These are phyloP conservation scores for Plestiodon gilberti DNA, from an alignment of 2,113 vertebrate species.

Conservation along the genomic window DNA sequence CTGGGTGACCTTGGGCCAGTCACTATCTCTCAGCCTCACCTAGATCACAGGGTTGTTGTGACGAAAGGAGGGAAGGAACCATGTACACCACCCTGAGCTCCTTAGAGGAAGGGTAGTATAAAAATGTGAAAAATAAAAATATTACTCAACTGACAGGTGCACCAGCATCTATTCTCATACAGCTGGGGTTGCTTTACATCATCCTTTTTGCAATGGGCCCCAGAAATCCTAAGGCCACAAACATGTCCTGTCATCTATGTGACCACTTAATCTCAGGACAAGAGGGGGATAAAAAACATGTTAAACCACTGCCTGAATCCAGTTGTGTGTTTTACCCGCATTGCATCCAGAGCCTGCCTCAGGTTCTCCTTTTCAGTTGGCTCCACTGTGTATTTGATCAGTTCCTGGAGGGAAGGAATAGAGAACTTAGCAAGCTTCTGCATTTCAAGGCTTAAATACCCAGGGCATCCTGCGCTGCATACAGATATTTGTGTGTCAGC, in stretches of 20 bases:
- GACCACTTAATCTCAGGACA: too few species aligned
- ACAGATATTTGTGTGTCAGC: background rate
- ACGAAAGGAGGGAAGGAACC: too few species aligned
- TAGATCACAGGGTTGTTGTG: too few species aligned
- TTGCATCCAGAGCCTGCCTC: conserved; percentile 85
- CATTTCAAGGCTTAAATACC: background rate
- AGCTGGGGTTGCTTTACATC: background rate
- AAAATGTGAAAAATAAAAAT: too few species aligned
- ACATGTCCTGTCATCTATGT: too few species aligned
- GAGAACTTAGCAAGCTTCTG: background rate
- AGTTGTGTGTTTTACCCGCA: conserved; percentile 76
- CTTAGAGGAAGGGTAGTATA: too few species aligned
- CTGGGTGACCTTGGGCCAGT: too few species aligned
- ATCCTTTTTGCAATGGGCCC: background rate
- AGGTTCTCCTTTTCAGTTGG: conserved; percentile 85
- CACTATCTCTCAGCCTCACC: too few species aligned
- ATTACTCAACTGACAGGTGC: background rate
- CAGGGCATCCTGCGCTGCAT: background rate
- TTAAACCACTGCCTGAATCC: too few species aligned
- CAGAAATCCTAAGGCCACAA: background rate
- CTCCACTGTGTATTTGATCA: conserved; percentile 87
- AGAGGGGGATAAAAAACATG: background rate
- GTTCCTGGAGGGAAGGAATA: conserved; percentile 75
- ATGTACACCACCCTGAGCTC: too few species aligned
- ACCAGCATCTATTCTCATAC: background rate